Evolutionary conservation across 2,797 vertebrate genomes (phyloP).

Genomic region (Siniperca obscura): DNA sequence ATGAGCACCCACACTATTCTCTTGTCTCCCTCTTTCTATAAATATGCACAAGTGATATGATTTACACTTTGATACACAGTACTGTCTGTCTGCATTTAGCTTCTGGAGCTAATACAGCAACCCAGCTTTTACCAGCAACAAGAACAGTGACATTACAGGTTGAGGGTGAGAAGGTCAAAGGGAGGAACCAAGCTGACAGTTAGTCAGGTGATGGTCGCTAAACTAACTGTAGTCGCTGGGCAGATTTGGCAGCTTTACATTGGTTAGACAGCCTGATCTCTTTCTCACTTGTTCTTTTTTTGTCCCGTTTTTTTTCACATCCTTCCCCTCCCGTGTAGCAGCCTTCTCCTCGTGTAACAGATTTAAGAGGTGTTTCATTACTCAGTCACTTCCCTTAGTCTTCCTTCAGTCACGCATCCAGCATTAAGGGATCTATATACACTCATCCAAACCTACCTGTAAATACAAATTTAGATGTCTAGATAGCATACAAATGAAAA

Average conservation of each 20-base stretch:
- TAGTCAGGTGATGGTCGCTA: constrained; percentile 49
- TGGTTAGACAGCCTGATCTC: constrained; percentile 50
- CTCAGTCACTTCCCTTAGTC: constrained; percentile 45
- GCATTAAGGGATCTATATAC: constrained; percentile 23
- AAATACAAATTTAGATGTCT: constrained; percentile 27
- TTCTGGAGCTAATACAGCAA: constrained; percentile 20
- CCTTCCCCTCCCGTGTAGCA: constrained; percentile 25
- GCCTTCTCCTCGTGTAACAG: constrained; percentile 54
- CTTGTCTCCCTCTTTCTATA: neutral
- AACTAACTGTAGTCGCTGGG: constrained; percentile 72
- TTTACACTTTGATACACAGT: neutral
- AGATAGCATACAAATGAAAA: neutral
- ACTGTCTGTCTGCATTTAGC: neutral
- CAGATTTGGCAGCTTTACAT: constrained; percentile 66
- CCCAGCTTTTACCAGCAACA: neutral
- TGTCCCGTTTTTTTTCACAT: constrained; percentile 38
- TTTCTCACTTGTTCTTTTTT: constrained; percentile 67
- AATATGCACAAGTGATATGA: constrained; percentile 12
- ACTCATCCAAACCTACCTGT: constrained; percentile 3
- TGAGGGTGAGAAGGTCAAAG: constrained; percentile 58
- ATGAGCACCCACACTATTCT: neutral
- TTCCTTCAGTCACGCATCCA: constrained; percentile 45
- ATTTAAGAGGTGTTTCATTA: constrained; percentile 76
- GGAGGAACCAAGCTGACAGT: constrained; percentile 55
- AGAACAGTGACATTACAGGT: constrained; percentile 17